A percentile compares a stretch with the other conserved stretches of the same genome.
phyloP scores from a whole-genome alignment of 1,140 invertebrate species.

The Maconellicoccus hirsutus region DNA sequence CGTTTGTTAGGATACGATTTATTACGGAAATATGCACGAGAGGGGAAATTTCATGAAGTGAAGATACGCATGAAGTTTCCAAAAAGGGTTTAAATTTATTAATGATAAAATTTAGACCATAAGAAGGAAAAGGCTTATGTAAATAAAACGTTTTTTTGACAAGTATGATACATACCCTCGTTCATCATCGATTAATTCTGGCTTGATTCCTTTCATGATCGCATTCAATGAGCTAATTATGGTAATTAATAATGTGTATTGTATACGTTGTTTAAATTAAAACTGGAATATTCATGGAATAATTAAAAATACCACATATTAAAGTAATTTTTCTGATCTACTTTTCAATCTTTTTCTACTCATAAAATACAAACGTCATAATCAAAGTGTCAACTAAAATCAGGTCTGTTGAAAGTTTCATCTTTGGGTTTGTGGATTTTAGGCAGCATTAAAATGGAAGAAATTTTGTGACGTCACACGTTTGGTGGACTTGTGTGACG shows the following conservation, averaged over 20 bases:
- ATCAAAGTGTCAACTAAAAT: background rate
- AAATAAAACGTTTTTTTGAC: background rate
- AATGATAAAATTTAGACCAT: too few species aligned
- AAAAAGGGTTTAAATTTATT: too few species aligned
- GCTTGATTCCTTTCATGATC: conserved; percentile 15
- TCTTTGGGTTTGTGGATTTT: background rate
- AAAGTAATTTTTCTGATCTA: background rate
- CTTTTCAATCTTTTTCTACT: background rate
- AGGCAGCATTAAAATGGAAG: too few species aligned
- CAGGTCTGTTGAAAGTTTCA: background rate
- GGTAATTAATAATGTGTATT: background rate
- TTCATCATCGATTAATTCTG: conserved; percentile 18
- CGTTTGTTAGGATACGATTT: too few species aligned
- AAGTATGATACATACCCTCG: conserved; percentile 1
- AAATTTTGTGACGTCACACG: too few species aligned
- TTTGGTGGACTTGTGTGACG: too few species aligned
- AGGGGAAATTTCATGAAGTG: too few species aligned
- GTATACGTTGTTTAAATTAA: background rate
- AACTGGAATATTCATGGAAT: background rate
- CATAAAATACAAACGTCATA: background rate
- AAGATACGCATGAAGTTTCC: too few species aligned
- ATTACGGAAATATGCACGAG: too few species aligned
- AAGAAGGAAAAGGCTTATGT: background rate
- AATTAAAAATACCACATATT: background rate
- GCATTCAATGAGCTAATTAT: background rate